Conservation (phyloP, 35 echinoderm and acorn worm species). For the Heliocidaris erythrogramma region DNA sequence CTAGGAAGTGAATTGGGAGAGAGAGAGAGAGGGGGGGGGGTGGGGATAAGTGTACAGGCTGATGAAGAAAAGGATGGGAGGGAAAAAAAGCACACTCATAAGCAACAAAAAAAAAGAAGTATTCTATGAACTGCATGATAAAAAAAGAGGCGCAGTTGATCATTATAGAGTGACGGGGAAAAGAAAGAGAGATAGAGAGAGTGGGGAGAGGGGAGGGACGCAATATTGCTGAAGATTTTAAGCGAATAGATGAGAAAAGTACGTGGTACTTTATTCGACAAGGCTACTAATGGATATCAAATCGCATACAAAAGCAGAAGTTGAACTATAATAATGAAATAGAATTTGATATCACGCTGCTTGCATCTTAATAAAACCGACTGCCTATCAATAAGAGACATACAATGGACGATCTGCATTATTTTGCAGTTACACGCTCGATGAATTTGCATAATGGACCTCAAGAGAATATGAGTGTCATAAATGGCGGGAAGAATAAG, state of each 20-base stretch:
- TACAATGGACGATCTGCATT: background rate
- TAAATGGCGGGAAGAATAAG: background rate
- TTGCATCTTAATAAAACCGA: background rate
- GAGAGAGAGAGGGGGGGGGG: background rate
- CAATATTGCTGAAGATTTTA: background rate
- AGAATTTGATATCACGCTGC: background rate
- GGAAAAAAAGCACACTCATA: background rate
- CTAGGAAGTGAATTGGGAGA: background rate
- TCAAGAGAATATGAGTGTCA: background rate
- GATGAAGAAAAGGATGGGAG: background rate
- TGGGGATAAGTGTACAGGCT: too few species aligned
- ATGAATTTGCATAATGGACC: slow-evolving; percentile 4
- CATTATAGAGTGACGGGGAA: background rate
- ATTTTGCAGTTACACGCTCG: background rate
- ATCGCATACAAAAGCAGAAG: background rate
- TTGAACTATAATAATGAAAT: background rate
- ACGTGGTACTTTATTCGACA: background rate
- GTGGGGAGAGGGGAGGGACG: too few species aligned
- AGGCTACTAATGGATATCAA: background rate
- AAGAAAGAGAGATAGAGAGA: background rate
- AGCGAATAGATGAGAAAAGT: background rate
- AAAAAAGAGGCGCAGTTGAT: too few species aligned
- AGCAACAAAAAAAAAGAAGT: background rate
- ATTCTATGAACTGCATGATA: too few species aligned
- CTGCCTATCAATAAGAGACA: background rate